Conservation (phyloP, 1,140 invertebrate species). For the Trachymyrmex cornetzi region DNA sequence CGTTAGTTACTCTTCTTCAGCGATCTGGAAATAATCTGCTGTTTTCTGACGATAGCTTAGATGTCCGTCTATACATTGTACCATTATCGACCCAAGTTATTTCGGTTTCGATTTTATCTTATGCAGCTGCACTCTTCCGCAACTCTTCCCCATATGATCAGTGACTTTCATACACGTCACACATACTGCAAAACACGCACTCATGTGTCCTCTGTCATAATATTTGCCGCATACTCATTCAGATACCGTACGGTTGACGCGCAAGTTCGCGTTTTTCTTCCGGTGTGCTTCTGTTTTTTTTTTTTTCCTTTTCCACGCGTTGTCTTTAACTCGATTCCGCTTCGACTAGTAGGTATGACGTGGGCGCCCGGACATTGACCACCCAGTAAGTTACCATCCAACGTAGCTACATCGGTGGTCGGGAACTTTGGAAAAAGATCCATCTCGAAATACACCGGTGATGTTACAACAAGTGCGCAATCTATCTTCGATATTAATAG, state of each 20-base stretch:
- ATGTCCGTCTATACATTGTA: not conserved
- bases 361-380: constrained; percentile 60
- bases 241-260: constrained; percentile 45
- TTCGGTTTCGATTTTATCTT: constrained; percentile 1
- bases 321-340: constrained; percentile 56
- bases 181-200: not conserved
- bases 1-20: constrained; percentile 38
- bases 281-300: constrained; percentile 11
- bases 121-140: not conserved
- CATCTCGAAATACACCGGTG: not conserved
- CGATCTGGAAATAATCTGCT: constrained; percentile 30
- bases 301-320: constrained; percentile 6
- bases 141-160: not conserved
- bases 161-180: not conserved
- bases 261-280: constrained; percentile 49
- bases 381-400: constrained; percentile 26
- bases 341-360: constrained; percentile 41
- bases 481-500: constrained; percentile 59
- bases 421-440: constrained; percentile 42
- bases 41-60: not conserved
- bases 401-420: constrained; percentile 37
- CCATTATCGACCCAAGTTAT: constrained; percentile 13
- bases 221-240: constrained; percentile 28
- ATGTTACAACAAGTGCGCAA: not conserved
- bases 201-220: constrained; percentile 30